Conservation (phyloP, 37 sponge, comb jelly and placozoan species). For the Axinella damicornis region DNA sequence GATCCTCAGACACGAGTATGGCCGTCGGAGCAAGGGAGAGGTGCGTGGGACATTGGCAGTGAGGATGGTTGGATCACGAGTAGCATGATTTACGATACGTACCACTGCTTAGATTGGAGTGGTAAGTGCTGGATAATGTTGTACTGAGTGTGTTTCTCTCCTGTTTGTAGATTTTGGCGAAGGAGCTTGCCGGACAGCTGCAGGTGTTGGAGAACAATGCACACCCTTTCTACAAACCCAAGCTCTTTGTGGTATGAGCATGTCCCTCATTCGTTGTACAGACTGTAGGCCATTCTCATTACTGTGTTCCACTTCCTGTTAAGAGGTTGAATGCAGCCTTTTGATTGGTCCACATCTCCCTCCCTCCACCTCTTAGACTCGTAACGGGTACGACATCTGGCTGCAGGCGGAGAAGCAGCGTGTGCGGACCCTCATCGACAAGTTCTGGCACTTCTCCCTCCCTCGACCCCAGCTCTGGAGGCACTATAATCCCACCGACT, state of each 20-base stretch:
- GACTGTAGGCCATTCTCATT: not conserved
- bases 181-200: constrained; percentile 72
- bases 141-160: not conserved
- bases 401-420: constrained; percentile 76
- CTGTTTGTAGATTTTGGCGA: constrained; percentile 61
- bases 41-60: constrained; percentile 22
- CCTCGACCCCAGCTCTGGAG: constrained; percentile 70
- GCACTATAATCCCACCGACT: constrained; percentile 74
- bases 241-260: constrained; percentile 58
- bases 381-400: constrained; percentile 89
- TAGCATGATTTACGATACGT: no score
- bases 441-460: constrained; percentile 86
- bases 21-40: constrained; percentile 81
- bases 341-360: no score
- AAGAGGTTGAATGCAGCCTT: no score
- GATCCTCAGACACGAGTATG: constrained; percentile 62
- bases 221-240: constrained; percentile 85
- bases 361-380: constrained; percentile 31
- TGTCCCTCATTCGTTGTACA: not conserved
- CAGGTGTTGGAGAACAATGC: constrained; percentile 84
- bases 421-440: constrained; percentile 66
- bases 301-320: no score
- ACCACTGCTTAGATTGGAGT: no score
- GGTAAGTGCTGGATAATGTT: no score
- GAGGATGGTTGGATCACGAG: not conserved